These are phyloP conservation scores for Augiades crinisus DNA, from an alignment of 2,888 invertebrate species.

Conservation along the genomic window DNA sequence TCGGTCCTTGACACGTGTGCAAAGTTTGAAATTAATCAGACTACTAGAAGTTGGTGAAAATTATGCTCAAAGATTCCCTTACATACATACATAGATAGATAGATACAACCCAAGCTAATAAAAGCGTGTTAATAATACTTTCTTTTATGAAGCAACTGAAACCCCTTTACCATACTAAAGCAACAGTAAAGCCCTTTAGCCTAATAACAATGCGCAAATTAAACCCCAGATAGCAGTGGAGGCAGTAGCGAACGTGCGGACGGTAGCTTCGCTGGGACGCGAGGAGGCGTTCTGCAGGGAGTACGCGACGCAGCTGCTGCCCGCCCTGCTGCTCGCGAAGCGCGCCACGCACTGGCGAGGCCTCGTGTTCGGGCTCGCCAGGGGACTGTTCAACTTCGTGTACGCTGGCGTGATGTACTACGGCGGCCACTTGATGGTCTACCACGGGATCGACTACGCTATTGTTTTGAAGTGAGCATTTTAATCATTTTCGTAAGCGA, in stretches of 20 bases:
- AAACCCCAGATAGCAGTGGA: constrained; percentile 85
- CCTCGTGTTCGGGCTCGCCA: constrained; percentile 86
- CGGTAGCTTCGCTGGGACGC: constrained; percentile 87
- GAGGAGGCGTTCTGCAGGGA: constrained; percentile 85
- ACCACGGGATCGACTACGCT: constrained; percentile 79
- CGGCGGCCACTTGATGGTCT: constrained; percentile 84
- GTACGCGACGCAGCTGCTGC: constrained; percentile 82
- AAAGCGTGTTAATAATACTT: too few relatives aligned
- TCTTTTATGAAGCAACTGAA: too few relatives aligned
- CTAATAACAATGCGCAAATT: neutral
- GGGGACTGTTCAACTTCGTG: constrained; percentile 87
- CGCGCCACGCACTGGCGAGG: constrained; percentile 84
- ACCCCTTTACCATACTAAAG: too few relatives aligned
- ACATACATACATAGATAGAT: too few relatives aligned
- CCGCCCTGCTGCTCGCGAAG: constrained; percentile 81
- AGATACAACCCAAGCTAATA: too few relatives aligned
- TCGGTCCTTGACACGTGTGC: too few relatives aligned
- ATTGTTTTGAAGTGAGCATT: constrained; percentile 86
- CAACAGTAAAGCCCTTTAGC: too few relatives aligned
- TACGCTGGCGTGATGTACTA: constrained; percentile 87
- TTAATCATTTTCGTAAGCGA: too few relatives aligned
- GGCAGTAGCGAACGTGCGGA: constrained; percentile 88
- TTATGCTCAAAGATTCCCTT: too few relatives aligned
- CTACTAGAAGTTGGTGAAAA: too few relatives aligned
- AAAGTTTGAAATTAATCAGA: too few relatives aligned